Evolutionary conservation across 1,140 invertebrate genomes (phyloP).

Genomic region (Trichonephila clavata): DNA sequence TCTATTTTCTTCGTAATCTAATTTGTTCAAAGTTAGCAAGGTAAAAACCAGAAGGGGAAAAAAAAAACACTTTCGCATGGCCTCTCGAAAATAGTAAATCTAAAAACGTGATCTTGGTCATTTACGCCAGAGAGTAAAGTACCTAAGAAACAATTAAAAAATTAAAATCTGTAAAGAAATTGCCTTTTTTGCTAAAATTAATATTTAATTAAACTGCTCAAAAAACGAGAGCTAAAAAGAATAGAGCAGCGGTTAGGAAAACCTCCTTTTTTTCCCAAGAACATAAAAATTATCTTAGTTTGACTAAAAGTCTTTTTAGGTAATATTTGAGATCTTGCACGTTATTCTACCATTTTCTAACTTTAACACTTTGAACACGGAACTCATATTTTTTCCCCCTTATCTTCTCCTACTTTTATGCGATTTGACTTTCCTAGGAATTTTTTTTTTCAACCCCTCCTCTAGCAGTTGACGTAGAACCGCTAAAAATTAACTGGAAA

Average conservation of each 20-base stretch:
- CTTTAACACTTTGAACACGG: conserved; percentile 76
- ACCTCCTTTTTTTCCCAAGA: conserved; percentile 29
- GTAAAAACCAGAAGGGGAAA: not conserved
- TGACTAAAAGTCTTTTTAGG: conserved; percentile 51
- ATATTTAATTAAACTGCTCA: conserved; percentile 76
- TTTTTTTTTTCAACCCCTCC: conserved; percentile 27
- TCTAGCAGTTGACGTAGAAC: conserved; percentile 25
- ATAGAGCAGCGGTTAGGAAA: conserved; percentile 34
- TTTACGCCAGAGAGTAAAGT: conserved; percentile 55
- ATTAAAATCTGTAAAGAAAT: conserved; percentile 64
- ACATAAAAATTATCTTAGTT: conserved; percentile 67
- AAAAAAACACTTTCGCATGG: not conserved
- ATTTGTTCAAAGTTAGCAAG: conserved; percentile 16
- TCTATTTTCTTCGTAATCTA: not conserved
- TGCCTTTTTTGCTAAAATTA: conserved; percentile 72
- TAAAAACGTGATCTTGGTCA: conserved; percentile 60
- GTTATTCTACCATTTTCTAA: conserved; percentile 72
- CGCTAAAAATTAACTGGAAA: conserved; percentile 72
- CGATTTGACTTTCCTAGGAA: conserved; percentile 55
- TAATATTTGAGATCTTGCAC: conserved; percentile 60
- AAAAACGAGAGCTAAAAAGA: conserved; percentile 47
- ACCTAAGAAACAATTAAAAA: conserved; percentile 71
- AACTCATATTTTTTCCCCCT: conserved; percentile 47
- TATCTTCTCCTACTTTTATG: not conserved
- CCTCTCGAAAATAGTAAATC: not conserved